Conservation (phyloP, 2,888 invertebrate species). For the Acholoe squamosa region DNA sequence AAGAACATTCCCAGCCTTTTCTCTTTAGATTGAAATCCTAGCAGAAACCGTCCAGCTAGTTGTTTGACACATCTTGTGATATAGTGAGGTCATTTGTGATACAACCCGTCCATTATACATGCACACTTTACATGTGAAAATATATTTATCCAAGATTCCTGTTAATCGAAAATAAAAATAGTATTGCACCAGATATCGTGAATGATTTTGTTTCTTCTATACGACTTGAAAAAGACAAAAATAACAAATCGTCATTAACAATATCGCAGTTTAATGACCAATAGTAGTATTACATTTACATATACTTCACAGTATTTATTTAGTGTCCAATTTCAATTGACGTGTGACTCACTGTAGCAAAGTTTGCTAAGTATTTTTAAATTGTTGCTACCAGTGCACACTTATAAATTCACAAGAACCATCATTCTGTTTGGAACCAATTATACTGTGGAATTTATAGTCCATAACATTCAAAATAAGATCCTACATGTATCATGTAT, state of each 20-base stretch:
- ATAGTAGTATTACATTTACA: not conserved
- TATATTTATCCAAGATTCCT: slow-evolving; percentile 31
- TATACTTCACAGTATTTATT: not conserved
- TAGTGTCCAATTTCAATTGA: not conserved
- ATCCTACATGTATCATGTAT: too few species aligned
- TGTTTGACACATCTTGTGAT: too few species aligned
- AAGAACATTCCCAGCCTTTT: too few species aligned
- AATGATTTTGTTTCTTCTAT: not conserved
- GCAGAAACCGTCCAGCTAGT: too few species aligned
- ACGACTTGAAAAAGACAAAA: not conserved
- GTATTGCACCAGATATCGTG: not conserved
- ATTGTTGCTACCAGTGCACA: too few species aligned
- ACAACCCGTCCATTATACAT: not conserved
- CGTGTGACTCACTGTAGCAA: not conserved
- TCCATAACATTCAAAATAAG: too few species aligned
- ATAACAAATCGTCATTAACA: not conserved
- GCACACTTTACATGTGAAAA: not conserved
- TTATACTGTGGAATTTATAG: too few species aligned
- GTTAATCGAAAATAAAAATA: not conserved
- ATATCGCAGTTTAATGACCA: slow-evolving; percentile 16
- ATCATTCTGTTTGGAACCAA: too few species aligned
- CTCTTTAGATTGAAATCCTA: too few species aligned
- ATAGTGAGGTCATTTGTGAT: too few species aligned
- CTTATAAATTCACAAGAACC: too few species aligned
- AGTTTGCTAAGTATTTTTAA: too few species aligned